A percentile compares a stretch with the other conserved stretches of the same genome.
Conservation (phyloP, 2,797 vertebrate genomes). For the Coilia nasus region DNA sequence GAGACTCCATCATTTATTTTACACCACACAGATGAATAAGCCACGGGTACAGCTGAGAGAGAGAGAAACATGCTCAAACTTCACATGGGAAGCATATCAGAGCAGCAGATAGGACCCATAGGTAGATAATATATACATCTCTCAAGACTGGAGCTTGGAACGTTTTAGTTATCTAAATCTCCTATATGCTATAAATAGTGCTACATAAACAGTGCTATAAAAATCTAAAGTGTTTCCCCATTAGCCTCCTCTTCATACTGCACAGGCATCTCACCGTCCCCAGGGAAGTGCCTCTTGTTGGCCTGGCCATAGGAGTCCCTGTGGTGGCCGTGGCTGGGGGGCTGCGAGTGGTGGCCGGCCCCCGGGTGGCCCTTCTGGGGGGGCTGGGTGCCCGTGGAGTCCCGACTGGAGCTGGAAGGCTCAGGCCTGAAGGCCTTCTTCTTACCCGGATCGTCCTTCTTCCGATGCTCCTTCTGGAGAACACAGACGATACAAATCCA, state of each 20-base stretch:
- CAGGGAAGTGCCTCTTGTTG: constrained; percentile 92
- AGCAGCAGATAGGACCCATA: no score
- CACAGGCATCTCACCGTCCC: constrained; percentile 66
- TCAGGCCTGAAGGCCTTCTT: constrained; percentile 88
- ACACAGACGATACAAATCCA: constrained; percentile 19
- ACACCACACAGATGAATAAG: no score
- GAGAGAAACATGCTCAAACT: no score
- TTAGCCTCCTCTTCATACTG: not conserved
- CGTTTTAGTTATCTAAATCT: no score
- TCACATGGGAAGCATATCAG: no score
- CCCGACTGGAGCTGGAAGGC: constrained; percentile 87
- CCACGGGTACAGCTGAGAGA: no score
- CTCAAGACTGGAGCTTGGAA: no score
- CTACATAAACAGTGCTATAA: no score
- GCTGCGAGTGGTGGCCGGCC: constrained; percentile 69
- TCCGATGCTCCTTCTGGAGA: constrained; percentile 88
- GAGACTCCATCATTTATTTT: no score
- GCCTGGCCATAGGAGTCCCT: constrained; percentile 83
- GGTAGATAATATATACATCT: no score
- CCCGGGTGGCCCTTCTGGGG: constrained; percentile 78
- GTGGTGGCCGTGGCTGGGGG: constrained; percentile 84
- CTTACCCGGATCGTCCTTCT: constrained; percentile 85
- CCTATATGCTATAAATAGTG: no score
- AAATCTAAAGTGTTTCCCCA: not conserved
- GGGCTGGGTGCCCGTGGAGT: constrained; percentile 81